Conservation (phyloP, 2,888 invertebrate genomes). For the Tiphia femorata region DNA sequence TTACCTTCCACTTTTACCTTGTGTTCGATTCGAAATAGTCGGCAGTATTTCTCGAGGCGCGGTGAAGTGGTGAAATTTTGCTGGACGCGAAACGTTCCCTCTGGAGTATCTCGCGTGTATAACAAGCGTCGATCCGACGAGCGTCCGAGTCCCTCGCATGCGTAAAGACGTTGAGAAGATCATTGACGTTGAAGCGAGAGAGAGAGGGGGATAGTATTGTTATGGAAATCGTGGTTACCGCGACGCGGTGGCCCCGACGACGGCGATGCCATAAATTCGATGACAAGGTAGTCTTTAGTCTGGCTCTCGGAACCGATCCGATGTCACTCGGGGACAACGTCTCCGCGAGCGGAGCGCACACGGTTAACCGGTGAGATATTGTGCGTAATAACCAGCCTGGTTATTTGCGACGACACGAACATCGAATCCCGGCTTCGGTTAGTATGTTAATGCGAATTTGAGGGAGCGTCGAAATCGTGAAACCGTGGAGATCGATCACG, state of each 20-base stretch:
- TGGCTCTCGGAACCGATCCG: slow-evolving; percentile 8
- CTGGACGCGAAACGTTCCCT: too few relatives aligned
- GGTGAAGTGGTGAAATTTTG: too few relatives aligned
- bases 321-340: slow-evolving; percentile 1
- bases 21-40: too few relatives aligned
- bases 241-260: slow-evolving; percentile 7
- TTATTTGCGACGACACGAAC: slow-evolving; percentile 11
- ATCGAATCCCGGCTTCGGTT: not conserved
- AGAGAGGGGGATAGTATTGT: slow-evolving; percentile 14
- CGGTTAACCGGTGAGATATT: slow-evolving; percentile 35
- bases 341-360: not conserved
- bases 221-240: slow-evolving; percentile 16
- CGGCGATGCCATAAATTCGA: slow-evolving; percentile 25
- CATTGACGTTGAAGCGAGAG: not conserved
- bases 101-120: too few relatives aligned
- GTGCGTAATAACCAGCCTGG: slow-evolving; percentile 41
- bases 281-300: slow-evolving; percentile 23
- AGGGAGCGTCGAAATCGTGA: too few relatives aligned
- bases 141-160: not conserved
- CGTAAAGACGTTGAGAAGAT: not conserved
- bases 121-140: not conserved
- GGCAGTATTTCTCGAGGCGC: too few relatives aligned
- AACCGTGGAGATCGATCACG: not conserved
- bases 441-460: not conserved
- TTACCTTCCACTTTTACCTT: too few relatives aligned